Evolutionary conservation across 2,113 vertebrate species (phyloP).

Genomic region (Trachemys scripta): DNA sequence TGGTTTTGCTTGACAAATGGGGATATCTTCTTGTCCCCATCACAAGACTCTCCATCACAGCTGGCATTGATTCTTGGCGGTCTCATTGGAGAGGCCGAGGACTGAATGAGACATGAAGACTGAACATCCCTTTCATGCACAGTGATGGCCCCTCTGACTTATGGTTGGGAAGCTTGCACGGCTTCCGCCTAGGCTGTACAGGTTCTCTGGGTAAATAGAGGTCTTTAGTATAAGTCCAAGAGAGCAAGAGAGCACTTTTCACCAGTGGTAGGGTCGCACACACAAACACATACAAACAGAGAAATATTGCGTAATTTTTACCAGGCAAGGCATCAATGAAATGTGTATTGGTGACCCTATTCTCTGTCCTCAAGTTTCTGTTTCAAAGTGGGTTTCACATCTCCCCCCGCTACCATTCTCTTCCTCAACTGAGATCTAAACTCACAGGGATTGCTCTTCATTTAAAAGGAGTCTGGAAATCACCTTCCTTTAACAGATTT

Average conservation of each 20-base stretch:
- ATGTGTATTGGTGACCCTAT: neutral
- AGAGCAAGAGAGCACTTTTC: neutral
- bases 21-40: neutral
- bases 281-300: neutral
- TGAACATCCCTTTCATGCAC: neutral
- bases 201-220: neutral
- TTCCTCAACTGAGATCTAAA: neutral
- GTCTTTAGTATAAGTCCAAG: neutral
- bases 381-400: neutral
- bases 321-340: neutral
- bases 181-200: neutral
- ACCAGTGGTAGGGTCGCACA: neutral
- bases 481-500: neutral
- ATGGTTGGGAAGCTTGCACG: neutral
- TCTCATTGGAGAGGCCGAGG: neutral
- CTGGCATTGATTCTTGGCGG: constrained; percentile 14
- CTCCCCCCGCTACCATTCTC: neutral
- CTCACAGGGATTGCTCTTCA: neutral
- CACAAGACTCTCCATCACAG: constrained; percentile 16
- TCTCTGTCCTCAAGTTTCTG: neutral
- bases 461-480: neutral
- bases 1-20: constrained; percentile 10
- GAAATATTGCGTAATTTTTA: neutral
- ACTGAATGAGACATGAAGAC: neutral
- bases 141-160: neutral